Evolutionary conservation across 2,888 invertebrate species (phyloP).

Genomic region (Agrochola lychnidis): DNA sequence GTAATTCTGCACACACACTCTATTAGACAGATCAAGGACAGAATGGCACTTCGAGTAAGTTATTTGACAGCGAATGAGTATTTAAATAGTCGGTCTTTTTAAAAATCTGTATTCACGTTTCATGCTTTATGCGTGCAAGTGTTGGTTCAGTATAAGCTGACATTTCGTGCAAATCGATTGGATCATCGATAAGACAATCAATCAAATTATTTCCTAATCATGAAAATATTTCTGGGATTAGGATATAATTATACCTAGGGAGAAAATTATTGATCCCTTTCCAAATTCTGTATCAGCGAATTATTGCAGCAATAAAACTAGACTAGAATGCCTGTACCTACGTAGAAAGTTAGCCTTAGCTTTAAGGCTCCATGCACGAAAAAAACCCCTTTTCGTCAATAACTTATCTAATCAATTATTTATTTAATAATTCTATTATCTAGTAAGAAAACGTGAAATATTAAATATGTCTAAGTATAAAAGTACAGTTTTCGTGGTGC

Average conservation of each 20-base stretch:
- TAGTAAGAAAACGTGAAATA: too few relatives aligned
- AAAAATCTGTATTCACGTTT: constrained; percentile 10
- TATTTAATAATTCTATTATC: too few relatives aligned
- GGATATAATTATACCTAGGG: background rate
- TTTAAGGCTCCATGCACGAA: background rate
- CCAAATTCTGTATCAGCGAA: background rate
- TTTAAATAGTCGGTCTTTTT: constrained; percentile 28
- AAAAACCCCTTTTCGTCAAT: too few relatives aligned
- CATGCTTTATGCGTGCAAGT: constrained; percentile 4
- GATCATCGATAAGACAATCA: background rate
- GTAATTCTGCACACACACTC: constrained; percentile 64
- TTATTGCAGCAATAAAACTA: background rate
- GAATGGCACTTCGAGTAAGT: constrained; percentile 39
- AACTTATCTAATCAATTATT: too few relatives aligned
- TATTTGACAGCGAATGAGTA: constrained; percentile 48
- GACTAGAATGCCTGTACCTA: background rate
- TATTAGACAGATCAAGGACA: constrained; percentile 60
- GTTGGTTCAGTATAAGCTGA: background rate
- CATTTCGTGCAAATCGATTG: background rate
- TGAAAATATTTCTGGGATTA: background rate
- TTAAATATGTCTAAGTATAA: too few relatives aligned
- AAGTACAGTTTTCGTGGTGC: too few relatives aligned
- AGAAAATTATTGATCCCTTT: background rate
- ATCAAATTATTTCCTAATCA: background rate
- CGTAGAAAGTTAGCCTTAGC: background rate